Evolutionary conservation across 2,113 vertebrate species (phyloP), one percentile per base, ranked within the genome.

Genomic region (Sinocyclocheilus grahami): DNA sequence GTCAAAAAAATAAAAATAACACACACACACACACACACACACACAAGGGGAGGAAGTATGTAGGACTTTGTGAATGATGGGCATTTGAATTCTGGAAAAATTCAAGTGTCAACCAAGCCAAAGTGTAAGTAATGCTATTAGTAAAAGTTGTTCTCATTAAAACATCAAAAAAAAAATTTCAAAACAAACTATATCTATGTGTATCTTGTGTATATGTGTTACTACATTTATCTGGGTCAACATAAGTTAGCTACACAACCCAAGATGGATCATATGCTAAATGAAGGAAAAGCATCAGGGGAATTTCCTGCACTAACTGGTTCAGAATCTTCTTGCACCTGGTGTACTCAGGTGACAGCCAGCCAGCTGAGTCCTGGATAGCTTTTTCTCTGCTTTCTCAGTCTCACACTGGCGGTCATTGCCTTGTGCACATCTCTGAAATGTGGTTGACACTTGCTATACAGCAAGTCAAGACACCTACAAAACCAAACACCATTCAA

Each of bases 191-290:
- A 76, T 51, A 51, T 76, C 1, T 51, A 13, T 76, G 22, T 24
- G n/a, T 24, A 51, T 24, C 46, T 67, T 11, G 5, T 0, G 20
- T 11, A 24, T 7, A 72, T 1, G 20, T 71, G 20, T 85, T 37
- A 83, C 11, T 85, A 24, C n/a, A 53, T 83, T 82, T 77, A 80
- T 71, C 77, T 90, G 84, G 81, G 81, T 78, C 75, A 84, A 78
- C 88, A 80, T 83, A 80, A 62, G 65, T 76, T 89, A 86, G 83
- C 81, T 27, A 71, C 72, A 20, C 82, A 81, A 63, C 79, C 80
- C 55, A 89, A 89, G 83, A 89, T 87, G 83, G 74, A 89, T 85
- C 78, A 75, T 88, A 77, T 82, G 72, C 81, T 89, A 89, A 89
- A 88, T 85, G 87, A 88, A 86, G 86, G 82, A 81, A 75, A 84